A percentile compares a stretch with the other conserved stretches of the same genome.
phyloP scores from a whole-genome alignment of 2,888 invertebrate genomes.

The Trissolcus brochymenae region DNA sequence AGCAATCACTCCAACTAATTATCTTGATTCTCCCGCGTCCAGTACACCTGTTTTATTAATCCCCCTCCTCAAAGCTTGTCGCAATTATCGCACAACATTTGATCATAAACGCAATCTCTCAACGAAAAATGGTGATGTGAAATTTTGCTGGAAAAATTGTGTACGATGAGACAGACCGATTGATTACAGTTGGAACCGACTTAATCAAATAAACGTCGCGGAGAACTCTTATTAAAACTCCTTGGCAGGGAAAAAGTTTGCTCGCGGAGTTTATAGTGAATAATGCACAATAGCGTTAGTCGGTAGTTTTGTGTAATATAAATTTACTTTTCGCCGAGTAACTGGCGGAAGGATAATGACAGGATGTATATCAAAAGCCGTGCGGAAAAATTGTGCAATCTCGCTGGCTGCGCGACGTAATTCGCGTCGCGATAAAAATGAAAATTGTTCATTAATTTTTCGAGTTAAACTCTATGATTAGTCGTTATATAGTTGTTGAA shows the following conservation, averaged over 20 bases:
- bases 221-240: constrained; percentile 34
- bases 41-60: background rate
- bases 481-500: background rate
- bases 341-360: constrained; percentile 10
- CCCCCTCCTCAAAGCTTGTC: background rate
- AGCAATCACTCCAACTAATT: constrained; percentile 23
- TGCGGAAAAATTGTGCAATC: constrained; percentile 19
- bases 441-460: constrained; percentile 20
- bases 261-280: constrained; percentile 2
- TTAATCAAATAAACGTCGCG: constrained; percentile 19
- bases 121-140: too few species aligned
- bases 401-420: background rate
- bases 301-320: constrained; percentile 5
- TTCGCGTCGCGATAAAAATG: constrained; percentile 11
- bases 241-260: constrained; percentile 8
- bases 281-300: constrained; percentile 1
- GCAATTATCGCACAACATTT: background rate
- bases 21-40: background rate
- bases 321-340: constrained; percentile 11
- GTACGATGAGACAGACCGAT: background rate
- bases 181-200: constrained; percentile 14
- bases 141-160: background rate
- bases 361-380: constrained; percentile 2
- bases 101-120: background rate
- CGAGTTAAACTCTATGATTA: constrained; percentile 1